Evolutionary conservation across 2,797 vertebrate species (phyloP).

Genomic region (Lepilemur ruficaudatus): DNA sequence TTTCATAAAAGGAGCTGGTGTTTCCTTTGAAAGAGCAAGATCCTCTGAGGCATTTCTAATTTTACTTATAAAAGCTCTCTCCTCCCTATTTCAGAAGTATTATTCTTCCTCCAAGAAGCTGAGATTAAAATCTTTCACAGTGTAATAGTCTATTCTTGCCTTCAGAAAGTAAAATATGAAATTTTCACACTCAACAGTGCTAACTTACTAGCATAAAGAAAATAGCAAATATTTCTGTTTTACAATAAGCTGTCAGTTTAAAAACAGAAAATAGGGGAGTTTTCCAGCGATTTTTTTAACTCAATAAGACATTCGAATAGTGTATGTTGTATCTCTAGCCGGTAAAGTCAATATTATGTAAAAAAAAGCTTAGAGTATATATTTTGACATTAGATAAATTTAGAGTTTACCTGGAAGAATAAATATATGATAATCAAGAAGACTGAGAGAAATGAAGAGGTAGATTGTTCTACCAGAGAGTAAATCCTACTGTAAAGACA

Average conservation of each 20-base stretch:
- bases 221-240: constrained; percentile 22
- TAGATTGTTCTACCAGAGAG: background rate
- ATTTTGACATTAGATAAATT: constrained; percentile 26
- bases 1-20: constrained; percentile 52
- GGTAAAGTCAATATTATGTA: background rate
- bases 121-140: constrained; percentile 37
- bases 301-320: background rate
- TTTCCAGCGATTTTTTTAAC: background rate
- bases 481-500: constrained; percentile 46
- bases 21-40: constrained; percentile 66
- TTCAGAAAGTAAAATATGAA: constrained; percentile 55
- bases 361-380: background rate
- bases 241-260: constrained; percentile 41
- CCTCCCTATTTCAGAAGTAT: constrained; percentile 44
- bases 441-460: background rate
- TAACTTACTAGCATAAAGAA: constrained; percentile 25
- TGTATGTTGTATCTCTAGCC: background rate
- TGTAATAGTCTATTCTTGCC: background rate
- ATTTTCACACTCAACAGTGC: background rate
- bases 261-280: constrained; percentile 19
- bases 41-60: constrained; percentile 66
- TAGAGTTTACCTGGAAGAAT: background rate
- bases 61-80: constrained; percentile 56
- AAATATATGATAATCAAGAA: constrained; percentile 21
- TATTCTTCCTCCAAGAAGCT: constrained; percentile 58